A percentile compares a stretch with the other conserved stretches of the same genome.
Evolutionary conservation across 2,888 invertebrate species (phyloP).

Genomic region (Antitype chi): DNA sequence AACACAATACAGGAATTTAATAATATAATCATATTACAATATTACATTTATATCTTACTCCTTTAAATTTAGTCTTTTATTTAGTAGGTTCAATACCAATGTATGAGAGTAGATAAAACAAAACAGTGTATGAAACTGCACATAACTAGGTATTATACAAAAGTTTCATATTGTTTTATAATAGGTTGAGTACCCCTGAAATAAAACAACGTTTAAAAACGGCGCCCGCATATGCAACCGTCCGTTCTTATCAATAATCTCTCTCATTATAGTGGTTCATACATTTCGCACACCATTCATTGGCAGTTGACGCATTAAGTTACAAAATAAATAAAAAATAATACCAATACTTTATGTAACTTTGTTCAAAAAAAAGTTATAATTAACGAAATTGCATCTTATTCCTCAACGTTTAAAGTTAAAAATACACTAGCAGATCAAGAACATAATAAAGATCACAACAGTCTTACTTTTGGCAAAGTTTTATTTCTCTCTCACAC

Average conservation of each 20-base stretch:
- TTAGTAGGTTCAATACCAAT: no score
- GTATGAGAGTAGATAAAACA: no score
- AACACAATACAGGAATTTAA: no score
- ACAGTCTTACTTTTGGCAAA: constrained; percentile 53
- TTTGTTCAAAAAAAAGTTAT: constrained; percentile 23
- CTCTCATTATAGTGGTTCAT: neutral
- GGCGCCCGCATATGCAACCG: constrained; percentile 23
- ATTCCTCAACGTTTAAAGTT: neutral
- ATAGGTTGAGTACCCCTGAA: neutral
- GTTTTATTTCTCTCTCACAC: constrained; percentile 25
- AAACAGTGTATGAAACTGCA: no score
- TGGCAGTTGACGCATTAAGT: constrained; percentile 21
- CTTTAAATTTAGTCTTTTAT: no score
- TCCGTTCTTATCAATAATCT: constrained; percentile 35
- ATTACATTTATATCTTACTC: no score
- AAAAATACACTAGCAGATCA: constrained; percentile 40
- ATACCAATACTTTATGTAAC: constrained; percentile 6
- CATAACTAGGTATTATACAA: no score
- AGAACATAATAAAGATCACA: constrained; percentile 23
- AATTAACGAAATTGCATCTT: constrained; percentile 22
- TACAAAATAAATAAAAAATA: constrained; percentile 28
- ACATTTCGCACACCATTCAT: constrained; percentile 16
- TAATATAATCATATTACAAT: no score
- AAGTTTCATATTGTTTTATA: neutral
- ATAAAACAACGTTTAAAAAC: neutral